Conservation (phyloP, 2,888 invertebrate species). For the Drosophila mulleri region DNA sequence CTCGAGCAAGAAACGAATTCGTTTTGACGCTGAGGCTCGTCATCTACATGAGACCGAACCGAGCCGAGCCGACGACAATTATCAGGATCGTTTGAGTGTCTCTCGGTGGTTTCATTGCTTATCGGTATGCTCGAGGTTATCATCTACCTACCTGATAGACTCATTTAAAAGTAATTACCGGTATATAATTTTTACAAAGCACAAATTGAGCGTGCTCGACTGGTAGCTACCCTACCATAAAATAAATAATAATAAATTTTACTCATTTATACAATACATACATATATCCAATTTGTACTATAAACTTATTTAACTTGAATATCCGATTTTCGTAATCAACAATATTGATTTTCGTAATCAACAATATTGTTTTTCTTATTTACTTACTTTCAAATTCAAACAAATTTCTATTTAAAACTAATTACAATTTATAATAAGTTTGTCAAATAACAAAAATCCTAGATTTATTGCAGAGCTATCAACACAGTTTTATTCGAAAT, state of each 20-base stretch:
- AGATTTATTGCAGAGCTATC: too few relatives aligned
- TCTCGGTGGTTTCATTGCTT: conserved; percentile 3
- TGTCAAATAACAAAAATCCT: too few relatives aligned
- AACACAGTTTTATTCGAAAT: too few relatives aligned
- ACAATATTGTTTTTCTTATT: not conserved
- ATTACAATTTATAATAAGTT: too few relatives aligned
- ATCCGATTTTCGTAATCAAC: not conserved
- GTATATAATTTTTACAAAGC: not conserved
- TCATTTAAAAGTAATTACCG: conserved; percentile 23
- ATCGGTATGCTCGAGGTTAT: conserved; percentile 5
- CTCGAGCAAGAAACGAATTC: conserved; percentile 54
- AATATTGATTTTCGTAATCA: not conserved
- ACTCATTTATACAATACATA: too few relatives aligned
- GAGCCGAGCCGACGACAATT: not conserved
- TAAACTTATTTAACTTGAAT: too few relatives aligned
- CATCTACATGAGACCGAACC: not conserved
- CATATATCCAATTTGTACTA: not conserved
- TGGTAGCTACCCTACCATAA: not conserved
- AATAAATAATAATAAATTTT: too few relatives aligned
- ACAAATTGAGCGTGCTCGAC: not conserved
- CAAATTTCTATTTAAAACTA: too few relatives aligned
- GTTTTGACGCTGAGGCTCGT: conserved; percentile 51
- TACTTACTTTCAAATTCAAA: too few relatives aligned
- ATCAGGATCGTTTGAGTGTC: conserved; percentile 23
- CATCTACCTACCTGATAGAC: conserved; percentile 1